These are phyloP conservation scores for Gouania willdenowi DNA, from an alignment of 2,797 vertebrate genomes.

Conservation along the genomic window DNA sequence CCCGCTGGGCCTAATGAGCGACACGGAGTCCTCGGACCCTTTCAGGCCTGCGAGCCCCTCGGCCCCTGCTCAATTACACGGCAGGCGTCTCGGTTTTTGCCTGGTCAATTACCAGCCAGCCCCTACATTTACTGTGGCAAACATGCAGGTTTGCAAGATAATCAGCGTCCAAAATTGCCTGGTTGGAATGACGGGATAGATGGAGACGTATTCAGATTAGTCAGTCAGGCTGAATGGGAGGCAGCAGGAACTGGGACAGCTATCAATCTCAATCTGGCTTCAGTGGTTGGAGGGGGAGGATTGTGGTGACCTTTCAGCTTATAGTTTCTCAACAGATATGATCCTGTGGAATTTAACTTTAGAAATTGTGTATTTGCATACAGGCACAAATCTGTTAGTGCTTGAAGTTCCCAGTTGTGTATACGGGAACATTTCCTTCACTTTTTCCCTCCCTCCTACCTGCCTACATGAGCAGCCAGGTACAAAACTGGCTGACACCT, in stretches of 20 bases:
- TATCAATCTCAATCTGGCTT: conserved; percentile 63
- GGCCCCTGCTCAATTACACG: conserved; percentile 74
- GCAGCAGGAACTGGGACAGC: conserved; percentile 44
- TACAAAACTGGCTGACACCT: conserved; percentile 68
- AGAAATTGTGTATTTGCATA: neutral
- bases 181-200: conserved; percentile 60
- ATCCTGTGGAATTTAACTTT: conserved; percentile 33
- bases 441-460: conserved; percentile 31
- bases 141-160: conserved; percentile 66
- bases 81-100: conserved; percentile 73
- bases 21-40: conserved; percentile 60
- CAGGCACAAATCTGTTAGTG: too few relatives aligned
- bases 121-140: conserved; percentile 70
- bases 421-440: conserved; percentile 17
- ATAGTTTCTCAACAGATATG: conserved; percentile 40
- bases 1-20: conserved; percentile 73
- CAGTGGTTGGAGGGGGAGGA: conserved; percentile 30
- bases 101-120: conserved; percentile 74
- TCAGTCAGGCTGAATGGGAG: conserved; percentile 69
- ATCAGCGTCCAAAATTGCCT: conserved; percentile 71
- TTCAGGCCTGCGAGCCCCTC: conserved; percentile 64
- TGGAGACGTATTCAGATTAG: conserved; percentile 69
- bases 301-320: conserved; percentile 46
- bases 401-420: too few relatives aligned
- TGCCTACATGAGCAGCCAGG: conserved; percentile 53